phyloP scores from a whole-genome alignment of 2,113 vertebrate species.

The Mastomys natalensis region DNA sequence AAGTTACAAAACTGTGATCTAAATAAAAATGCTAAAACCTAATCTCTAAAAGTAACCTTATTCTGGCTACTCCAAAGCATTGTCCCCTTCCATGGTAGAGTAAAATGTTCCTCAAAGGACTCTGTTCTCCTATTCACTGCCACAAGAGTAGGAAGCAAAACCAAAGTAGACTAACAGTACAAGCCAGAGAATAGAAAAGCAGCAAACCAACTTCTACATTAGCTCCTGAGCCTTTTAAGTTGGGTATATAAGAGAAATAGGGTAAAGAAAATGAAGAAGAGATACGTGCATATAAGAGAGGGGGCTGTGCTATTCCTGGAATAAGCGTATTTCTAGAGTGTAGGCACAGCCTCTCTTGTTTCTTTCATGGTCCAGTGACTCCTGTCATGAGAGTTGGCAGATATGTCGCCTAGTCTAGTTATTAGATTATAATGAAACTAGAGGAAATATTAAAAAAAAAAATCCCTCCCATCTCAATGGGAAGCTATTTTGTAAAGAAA shows the following conservation, averaged over 20 bases:
- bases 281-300: too few species aligned
- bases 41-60: not conserved
- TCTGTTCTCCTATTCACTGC: not conserved
- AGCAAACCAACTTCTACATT: not conserved
- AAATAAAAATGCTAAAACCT: not conserved
- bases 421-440: not conserved
- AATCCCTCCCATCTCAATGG: not conserved
- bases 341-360: not conserved
- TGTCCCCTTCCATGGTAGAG: not conserved
- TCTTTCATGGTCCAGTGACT: not conserved
- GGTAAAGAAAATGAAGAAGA: too few species aligned
- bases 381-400: not conserved
- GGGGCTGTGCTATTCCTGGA: not conserved
- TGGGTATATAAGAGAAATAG: not conserved
- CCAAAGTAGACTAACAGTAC: not conserved
- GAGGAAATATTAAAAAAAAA: not conserved
- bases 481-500: slow-evolving; percentile 36
- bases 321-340: not conserved
- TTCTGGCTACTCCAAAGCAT: not conserved
- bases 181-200: not conserved
- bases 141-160: not conserved
- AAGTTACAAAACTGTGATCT: not conserved
- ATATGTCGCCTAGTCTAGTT: not conserved
- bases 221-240: too few species aligned
- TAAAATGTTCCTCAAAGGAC: not conserved